Percentiles rank a stretch among this genome's conserved stretches.
These are phyloP conservation scores for Apamea epomidion DNA, from an alignment of 2,888 invertebrate genomes.

Conservation along the genomic window DNA sequence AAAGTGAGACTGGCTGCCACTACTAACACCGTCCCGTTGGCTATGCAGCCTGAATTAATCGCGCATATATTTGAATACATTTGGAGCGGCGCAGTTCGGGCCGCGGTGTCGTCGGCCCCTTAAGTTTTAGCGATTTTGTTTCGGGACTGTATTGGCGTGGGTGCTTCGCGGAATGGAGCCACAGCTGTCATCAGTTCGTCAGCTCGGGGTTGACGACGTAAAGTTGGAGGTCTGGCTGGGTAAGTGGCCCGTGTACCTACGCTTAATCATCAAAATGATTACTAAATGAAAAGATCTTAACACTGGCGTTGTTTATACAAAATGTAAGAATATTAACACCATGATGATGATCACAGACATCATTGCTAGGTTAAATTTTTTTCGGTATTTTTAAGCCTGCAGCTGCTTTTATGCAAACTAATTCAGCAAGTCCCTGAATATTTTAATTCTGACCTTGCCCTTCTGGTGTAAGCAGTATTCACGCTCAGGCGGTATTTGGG, in stretches of 20 bases:
- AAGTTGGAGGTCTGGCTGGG: constrained; percentile 3
- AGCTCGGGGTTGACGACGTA: not conserved
- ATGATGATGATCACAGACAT: constrained; percentile 4
- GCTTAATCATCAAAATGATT: not conserved
- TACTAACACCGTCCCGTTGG: constrained; percentile 90
- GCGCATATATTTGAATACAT: constrained; percentile 91
- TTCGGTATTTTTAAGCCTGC: not conserved
- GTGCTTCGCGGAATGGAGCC: constrained; percentile 36
- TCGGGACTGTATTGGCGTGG: constrained; percentile 61
- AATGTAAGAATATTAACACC: not conserved
- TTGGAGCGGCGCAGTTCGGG: constrained; percentile 85
- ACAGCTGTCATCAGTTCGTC: constrained; percentile 43
- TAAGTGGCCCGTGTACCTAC: not conserved
- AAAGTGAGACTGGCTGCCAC: constrained; percentile 90
- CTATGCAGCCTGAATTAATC: constrained; percentile 91
- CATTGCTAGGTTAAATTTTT: not conserved
- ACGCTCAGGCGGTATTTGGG: not conserved
- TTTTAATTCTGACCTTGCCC: constrained; percentile 39
- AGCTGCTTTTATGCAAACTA: not conserved
- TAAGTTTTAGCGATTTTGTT: constrained; percentile 89
- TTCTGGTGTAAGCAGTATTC: constrained; percentile 1
- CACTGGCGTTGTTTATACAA: not conserved
- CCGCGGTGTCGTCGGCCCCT: constrained; percentile 88
- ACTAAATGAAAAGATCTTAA: not conserved
- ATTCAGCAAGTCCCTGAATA: constrained; percentile 21